Conservation (phyloP, 2,797 vertebrate species). For the Spinus pinus region DNA sequence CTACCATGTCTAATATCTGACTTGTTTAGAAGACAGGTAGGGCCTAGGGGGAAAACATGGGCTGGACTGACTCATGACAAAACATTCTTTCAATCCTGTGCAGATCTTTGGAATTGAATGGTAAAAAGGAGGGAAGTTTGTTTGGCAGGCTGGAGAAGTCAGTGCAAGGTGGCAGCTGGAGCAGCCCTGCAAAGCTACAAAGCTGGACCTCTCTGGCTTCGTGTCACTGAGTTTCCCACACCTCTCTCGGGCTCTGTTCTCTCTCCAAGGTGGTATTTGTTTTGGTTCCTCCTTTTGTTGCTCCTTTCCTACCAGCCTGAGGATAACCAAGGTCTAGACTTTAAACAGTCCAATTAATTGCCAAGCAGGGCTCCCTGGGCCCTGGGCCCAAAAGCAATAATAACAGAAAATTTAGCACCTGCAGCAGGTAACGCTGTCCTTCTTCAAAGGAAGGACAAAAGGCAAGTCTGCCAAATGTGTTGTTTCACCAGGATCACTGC, state of each 20-base stretch:
- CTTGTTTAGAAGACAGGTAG: neutral
- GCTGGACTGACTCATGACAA: neutral
- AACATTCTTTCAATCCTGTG: neutral
- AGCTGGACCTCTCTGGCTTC: neutral
- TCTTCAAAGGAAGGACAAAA: neutral
- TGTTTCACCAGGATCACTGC: neutral
- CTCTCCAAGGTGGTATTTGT: neutral
- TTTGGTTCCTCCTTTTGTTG: conserved; percentile 23
- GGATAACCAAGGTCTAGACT: neutral
- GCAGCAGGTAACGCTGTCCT: neutral
- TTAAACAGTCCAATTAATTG: neutral
- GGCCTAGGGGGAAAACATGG: neutral
- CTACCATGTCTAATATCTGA: neutral
- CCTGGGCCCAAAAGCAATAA: neutral
- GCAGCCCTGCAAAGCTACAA: neutral
- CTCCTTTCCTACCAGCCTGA: neutral
- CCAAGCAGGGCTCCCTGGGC: neutral
- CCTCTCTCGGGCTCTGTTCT: neutral
- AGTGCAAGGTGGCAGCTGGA: neutral
- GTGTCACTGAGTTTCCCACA: neutral
- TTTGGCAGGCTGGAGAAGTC: neutral
- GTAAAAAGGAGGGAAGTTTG: neutral
- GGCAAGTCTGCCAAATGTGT: neutral
- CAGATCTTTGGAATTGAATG: neutral
- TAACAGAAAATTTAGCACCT: neutral